Conservation (phyloP, 2,113 vertebrate species). For the Hydrolagus affinis region DNA sequence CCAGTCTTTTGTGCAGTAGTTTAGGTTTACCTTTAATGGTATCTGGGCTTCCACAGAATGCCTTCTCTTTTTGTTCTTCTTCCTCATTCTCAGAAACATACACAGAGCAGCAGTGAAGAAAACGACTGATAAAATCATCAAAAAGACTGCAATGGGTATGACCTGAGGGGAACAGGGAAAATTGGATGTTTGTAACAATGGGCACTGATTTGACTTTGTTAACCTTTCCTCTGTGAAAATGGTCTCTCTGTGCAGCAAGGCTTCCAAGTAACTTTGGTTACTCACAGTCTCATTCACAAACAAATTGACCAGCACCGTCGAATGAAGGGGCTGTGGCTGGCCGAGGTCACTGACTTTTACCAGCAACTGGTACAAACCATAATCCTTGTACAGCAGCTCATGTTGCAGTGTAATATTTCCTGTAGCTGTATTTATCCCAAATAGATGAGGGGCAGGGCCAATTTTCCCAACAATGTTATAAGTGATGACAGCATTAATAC, state of each 20-base stretch:
- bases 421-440: constrained; percentile 48
- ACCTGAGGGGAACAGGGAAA: constrained; percentile 37
- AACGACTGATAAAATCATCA: constrained; percentile 37
- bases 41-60: constrained; percentile 42
- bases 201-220: constrained; percentile 37
- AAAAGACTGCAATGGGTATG: constrained; percentile 42
- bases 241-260: constrained; percentile 35
- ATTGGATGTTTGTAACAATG: constrained; percentile 33
- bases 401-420: constrained; percentile 55
- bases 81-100: constrained; percentile 39
- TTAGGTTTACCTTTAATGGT: constrained; percentile 47
- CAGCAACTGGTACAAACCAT: constrained; percentile 59
- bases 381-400: constrained; percentile 43
- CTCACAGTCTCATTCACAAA: constrained; percentile 52
- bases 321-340: constrained; percentile 52
- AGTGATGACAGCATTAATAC: constrained; percentile 57
- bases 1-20: constrained; percentile 47
- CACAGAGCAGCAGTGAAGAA: constrained; percentile 42
- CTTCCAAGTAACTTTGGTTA: constrained; percentile 47
- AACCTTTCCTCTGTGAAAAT: constrained; percentile 31
- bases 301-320: constrained; percentile 58
- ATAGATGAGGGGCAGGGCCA: constrained; percentile 40
- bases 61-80: background rate
- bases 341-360: constrained; percentile 55
- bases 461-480: constrained; percentile 45